Conservation (phyloP, 1,140 invertebrate genomes). For the Patella vulgata region DNA sequence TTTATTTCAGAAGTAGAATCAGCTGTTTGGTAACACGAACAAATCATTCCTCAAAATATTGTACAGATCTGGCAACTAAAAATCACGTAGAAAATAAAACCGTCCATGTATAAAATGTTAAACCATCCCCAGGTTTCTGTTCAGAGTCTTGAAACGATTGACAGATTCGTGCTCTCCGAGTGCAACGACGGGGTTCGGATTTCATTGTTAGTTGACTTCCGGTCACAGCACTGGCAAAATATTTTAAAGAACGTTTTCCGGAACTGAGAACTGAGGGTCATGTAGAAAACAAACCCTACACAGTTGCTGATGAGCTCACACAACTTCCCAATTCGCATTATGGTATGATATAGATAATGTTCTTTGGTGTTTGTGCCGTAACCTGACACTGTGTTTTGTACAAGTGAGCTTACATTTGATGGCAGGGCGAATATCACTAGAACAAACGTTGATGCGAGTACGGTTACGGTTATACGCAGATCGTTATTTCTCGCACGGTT, state of each 20-base stretch:
- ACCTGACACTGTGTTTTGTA: background rate
- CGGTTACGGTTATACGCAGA: background rate
- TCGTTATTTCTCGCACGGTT: background rate
- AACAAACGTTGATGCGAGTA: conserved; percentile 1
- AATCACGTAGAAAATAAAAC: no score
- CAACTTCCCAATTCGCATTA: background rate
- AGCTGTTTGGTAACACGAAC: no score
- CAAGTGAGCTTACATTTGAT: background rate
- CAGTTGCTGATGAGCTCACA: background rate
- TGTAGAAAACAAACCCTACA: background rate
- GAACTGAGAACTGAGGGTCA: conserved; percentile 1
- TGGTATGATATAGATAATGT: background rate
- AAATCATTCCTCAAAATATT: no score
- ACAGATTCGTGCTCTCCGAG: no score
- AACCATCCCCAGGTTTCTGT: no score
- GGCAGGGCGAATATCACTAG: background rate
- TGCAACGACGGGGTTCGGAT: no score
- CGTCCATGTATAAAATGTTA: no score
- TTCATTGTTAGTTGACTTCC: no score
- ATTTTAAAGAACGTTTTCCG: background rate
- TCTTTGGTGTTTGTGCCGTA: background rate
- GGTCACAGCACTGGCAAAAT: background rate
- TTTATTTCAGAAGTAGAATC: no score
- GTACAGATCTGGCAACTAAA: no score
- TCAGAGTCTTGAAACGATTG: no score